A percentile compares a stretch with the other conserved stretches of the same genome.
Conservation (phyloP, 1,140 invertebrate genomes). For the Drosophila simulans region DNA sequence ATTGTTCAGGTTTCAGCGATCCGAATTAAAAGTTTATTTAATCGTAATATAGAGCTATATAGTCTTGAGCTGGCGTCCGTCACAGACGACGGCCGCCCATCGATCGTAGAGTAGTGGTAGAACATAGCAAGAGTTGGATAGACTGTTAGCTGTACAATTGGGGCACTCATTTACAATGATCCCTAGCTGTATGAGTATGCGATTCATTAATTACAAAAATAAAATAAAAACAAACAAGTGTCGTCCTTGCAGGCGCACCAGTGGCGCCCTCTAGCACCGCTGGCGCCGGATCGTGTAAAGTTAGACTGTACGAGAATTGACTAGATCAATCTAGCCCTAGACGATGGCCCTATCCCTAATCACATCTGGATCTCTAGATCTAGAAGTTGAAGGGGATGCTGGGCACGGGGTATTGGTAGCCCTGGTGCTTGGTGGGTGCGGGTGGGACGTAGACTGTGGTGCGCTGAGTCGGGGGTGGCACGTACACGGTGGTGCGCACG, state of each 20-base stretch:
- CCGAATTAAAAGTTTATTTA: conserved; percentile 69
- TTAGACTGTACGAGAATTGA: conserved; percentile 77
- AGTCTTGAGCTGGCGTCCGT: conserved; percentile 62
- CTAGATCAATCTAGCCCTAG: conserved; percentile 84
- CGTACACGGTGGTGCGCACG: conserved; percentile 26
- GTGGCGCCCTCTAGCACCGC: conserved; percentile 64
- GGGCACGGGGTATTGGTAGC: conserved; percentile 85
- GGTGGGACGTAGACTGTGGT: conserved; percentile 67
- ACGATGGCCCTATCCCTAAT: conserved; percentile 52
- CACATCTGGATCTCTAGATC: conserved; percentile 20
- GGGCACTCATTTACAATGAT: conserved; percentile 51
- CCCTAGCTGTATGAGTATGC: conserved; percentile 71
- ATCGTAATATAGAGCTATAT: conserved; percentile 77
- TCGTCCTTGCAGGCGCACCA: conserved; percentile 29
- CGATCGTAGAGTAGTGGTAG: conserved; percentile 39
- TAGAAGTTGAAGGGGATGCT: conserved; percentile 84
- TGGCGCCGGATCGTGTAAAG: conserved; percentile 60
- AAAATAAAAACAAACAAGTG: conserved; percentile 72
- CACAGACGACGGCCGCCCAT: conserved; percentile 37
- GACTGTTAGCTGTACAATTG: conserved; percentile 59
- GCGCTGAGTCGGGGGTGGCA: conserved; percentile 37
- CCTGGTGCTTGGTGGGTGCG: conserved; percentile 66
- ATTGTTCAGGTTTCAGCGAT: conserved; percentile 71
- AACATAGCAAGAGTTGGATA: conserved; percentile 57
- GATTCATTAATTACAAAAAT: conserved; percentile 72